Evolutionary conservation across 2,888 invertebrate genomes (phyloP), one percentile per base, ranked within the genome.

Genomic region (Euclidia mi): DNA sequence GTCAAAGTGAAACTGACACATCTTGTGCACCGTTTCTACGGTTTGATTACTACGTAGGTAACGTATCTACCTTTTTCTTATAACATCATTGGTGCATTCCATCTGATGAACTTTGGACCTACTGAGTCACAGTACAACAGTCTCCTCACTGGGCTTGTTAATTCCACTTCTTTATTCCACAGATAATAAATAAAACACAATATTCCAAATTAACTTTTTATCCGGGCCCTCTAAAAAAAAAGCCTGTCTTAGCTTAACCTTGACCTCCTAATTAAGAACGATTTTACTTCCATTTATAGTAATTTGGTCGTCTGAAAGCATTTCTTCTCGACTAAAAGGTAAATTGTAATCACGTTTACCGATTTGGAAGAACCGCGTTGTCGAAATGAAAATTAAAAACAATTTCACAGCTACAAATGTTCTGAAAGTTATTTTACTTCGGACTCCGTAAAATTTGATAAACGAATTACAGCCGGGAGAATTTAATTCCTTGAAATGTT

Each of bases 211-310:
- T 10, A 15, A 15, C 9, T 31, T 31, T 37, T n/a, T 3, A 4
- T 14, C 7, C 15, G 9, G 31, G 12, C 7, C 20, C 7, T 3
- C 20, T 0, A 25, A 25, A 25, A 25, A 18, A 15, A 40, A 53
- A 47, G 11, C 11, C 47, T 37, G 58, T 31, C 38, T 50, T 56
- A 34, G 18, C 20, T 49, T 49, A 57, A 46, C 71, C 64, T 55
- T 66, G 65, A 38, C 45, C 61, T 37, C 56, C 64, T 76, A 69
- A 78, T 77, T 75, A 74, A 71, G 48, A 31, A n/a, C 37, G 45
- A 18, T 72, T 62, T 52, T 55, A 49, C 61, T 35, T 65, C 73
- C 74, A 78, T 84, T 81, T 78, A 78, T 82, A 74, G 80, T 78
- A 75, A 81, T 79, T 80, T 71, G 37, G 61, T 34, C 51, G 67